Conservation (phyloP, 1,140 invertebrate species). For the Melitaea cinxia region DNA sequence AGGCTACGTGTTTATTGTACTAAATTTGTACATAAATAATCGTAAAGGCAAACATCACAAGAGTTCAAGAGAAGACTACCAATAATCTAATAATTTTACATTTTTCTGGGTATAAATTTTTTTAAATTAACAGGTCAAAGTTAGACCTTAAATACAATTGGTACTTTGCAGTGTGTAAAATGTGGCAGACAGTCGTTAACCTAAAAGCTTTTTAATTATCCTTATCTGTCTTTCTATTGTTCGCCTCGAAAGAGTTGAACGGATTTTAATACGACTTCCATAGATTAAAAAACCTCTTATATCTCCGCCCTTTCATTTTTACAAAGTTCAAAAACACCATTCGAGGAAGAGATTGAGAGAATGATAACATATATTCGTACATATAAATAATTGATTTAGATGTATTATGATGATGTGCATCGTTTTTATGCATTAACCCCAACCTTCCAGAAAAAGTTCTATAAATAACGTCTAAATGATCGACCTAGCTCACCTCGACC, state of each 20-base stretch:
- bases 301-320: background rate
- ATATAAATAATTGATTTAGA: no score
- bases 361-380: background rate
- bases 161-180: background rate
- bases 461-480: no score
- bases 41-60: no score
- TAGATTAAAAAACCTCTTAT: slow-evolving; percentile 20
- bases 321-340: background rate
- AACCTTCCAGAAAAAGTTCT: no score
- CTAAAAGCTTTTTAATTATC: slow-evolving; percentile 36
- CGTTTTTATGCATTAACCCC: no score
- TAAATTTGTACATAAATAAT: no score
- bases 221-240: slow-evolving; percentile 36
- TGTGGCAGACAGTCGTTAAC: slow-evolving; percentile 8
- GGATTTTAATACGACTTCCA: slow-evolving; percentile 17
- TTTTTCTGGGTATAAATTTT: no score
- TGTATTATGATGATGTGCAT: no score
- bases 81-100: no score
- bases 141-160: background rate
- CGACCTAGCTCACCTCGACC: no score
- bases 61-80: no score
- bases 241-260: slow-evolving; percentile 20
- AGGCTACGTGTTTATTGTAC: no score
- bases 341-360: background rate
- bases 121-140: background rate